Percentiles rank a stretch among this genome's conserved stretches.
These are phyloP conservation scores for Stenotaenia linearis DNA, from an alignment of 2,888 invertebrate species.

Conservation along the genomic window DNA sequence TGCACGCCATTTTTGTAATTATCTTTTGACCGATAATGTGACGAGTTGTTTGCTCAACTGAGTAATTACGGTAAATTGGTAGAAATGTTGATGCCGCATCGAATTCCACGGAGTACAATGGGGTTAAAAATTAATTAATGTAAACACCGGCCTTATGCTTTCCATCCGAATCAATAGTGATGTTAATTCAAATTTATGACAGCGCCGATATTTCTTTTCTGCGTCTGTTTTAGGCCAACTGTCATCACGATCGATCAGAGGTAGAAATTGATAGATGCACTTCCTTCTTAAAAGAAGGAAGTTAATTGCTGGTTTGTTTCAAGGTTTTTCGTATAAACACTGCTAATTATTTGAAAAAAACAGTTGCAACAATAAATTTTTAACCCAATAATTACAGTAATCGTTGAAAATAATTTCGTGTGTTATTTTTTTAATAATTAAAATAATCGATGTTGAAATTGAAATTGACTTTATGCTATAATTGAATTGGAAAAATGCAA, in stretches of 20 bases:
- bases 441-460: too few relatives aligned
- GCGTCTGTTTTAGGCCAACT: not conserved
- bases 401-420: not conserved
- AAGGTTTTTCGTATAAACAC: not conserved
- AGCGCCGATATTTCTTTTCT: not conserved
- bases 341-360: not conserved
- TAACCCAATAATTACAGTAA: not conserved
- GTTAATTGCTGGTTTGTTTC: not conserved
- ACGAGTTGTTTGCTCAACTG: not conserved
- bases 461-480: too few relatives aligned
- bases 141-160: not conserved
- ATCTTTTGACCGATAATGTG: not conserved
- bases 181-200: not conserved
- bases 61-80: not conserved
- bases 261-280: not conserved
- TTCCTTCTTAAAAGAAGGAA: not conserved
- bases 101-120: not conserved
- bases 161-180: not conserved
- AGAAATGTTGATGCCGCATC: not conserved
- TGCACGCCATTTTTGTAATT: not conserved
- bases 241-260: not conserved
- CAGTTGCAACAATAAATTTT: not conserved
- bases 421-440: too few relatives aligned
- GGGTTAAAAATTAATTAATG: not conserved
- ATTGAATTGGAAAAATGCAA: not conserved